phyloP scores from a whole-genome alignment of 1,140 invertebrate species.

The Rhyzopertha dominica region DNA sequence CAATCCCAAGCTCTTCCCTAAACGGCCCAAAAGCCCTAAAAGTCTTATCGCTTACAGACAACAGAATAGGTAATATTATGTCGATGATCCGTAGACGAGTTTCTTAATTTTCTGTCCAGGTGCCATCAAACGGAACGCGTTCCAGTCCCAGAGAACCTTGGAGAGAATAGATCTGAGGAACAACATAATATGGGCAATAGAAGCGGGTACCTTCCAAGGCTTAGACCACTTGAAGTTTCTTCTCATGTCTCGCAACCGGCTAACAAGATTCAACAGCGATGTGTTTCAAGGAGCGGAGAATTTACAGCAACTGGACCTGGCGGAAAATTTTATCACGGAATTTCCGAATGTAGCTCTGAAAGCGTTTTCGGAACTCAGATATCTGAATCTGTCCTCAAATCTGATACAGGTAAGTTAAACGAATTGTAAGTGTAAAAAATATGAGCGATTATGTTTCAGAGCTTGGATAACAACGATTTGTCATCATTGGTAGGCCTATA shows the following conservation, averaged over 20 bases:
- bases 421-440: constrained; percentile 3
- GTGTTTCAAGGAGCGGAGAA: constrained; percentile 71
- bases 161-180: constrained; percentile 69
- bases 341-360: constrained; percentile 75
- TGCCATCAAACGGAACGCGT: constrained; percentile 58
- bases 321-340: constrained; percentile 76
- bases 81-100: too few species aligned
- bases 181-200: constrained; percentile 69
- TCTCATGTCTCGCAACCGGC: constrained; percentile 68
- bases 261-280: constrained; percentile 73
- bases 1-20: constrained; percentile 69
- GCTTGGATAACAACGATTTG: constrained; percentile 63
- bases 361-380: constrained; percentile 60
- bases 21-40: constrained; percentile 70
- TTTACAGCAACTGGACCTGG: constrained; percentile 72
- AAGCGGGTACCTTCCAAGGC: constrained; percentile 65
- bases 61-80: constrained; percentile 82
- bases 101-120: constrained; percentile 52
- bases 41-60: constrained; percentile 67
- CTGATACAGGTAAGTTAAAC: constrained; percentile 69
- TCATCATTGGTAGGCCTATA: constrained; percentile 61
- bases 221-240: constrained; percentile 62
- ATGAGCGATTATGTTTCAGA: constrained; percentile 47
- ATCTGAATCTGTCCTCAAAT: constrained; percentile 77
- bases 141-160: constrained; percentile 60